These are phyloP conservation scores for Urocitellus parryii DNA, from an alignment of 2,113 vertebrate species.

Conservation along the genomic window DNA sequence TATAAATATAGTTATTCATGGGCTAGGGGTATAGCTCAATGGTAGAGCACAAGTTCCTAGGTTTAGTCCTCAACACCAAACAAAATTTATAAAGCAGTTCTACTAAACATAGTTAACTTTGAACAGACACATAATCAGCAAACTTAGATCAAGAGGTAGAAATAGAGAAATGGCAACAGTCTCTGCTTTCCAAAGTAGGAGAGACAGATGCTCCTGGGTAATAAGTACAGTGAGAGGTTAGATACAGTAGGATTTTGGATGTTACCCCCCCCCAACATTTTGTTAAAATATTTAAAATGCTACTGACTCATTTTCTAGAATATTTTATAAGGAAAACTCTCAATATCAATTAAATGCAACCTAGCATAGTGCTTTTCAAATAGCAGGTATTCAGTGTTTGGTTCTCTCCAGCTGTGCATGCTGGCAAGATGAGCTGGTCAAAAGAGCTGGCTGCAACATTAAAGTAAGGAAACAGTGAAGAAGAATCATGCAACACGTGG, in stretches of 20 bases:
- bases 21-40: not conserved
- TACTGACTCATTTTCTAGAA: constrained; percentile 5
- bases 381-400: constrained; percentile 11
- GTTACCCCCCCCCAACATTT: not conserved
- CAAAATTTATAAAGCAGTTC: not conserved
- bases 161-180: not conserved
- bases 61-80: not conserved
- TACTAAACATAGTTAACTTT: not conserved
- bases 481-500: too few species aligned
- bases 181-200: not conserved
- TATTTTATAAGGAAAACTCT: constrained; percentile 1
- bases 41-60: not conserved
- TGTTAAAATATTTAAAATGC: constrained; percentile 56
- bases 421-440: too few species aligned
- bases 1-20: constrained; percentile 1
- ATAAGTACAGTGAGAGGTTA: not conserved
- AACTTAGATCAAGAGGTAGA: not conserved
- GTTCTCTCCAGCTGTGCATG: not conserved
- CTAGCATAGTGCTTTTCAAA: not conserved
- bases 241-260: not conserved
- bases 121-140: not conserved
- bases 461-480: too few species aligned
- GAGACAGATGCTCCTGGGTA: not conserved
- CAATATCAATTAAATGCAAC: not conserved
- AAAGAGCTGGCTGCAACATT: too few species aligned